A percentile compares a stretch with the other conserved stretches of the same genome.
phyloP scores from a whole-genome alignment of 2,888 invertebrate species.

The Furcula furcula region DNA sequence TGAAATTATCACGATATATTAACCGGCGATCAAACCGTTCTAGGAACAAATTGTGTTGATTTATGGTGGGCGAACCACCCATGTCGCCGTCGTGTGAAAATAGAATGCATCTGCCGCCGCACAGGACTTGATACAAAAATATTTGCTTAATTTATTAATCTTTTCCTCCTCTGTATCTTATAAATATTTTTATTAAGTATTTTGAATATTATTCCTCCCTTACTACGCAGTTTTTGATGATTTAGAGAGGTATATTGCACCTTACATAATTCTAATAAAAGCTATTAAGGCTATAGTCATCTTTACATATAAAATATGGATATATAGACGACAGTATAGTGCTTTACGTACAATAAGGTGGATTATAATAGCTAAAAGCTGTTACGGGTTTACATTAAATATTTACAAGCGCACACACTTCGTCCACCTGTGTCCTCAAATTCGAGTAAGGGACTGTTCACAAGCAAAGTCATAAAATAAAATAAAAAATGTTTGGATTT shows the following conservation, averaged over 20 bases:
- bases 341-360: conserved; percentile 22
- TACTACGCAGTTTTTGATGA: background rate
- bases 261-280: too few relatives aligned
- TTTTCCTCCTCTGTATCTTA: background rate
- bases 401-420: conserved; percentile 56
- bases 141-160: conserved; percentile 12
- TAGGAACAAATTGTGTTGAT: conserved; percentile 72
- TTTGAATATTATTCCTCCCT: background rate
- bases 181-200: background rate
- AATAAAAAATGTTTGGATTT: conserved; percentile 35
- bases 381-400: conserved; percentile 66
- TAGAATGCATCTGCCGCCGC: conserved; percentile 47
- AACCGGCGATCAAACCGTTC: conserved; percentile 45
- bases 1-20: conserved; percentile 52
- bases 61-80: conserved; percentile 64
- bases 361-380: conserved; percentile 50
- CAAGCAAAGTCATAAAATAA: conserved; percentile 34
- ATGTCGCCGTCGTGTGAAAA: conserved; percentile 53
- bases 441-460: conserved; percentile 38
- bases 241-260: background rate
- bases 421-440: conserved; percentile 64
- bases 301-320: conserved; percentile 19
- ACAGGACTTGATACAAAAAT: conserved; percentile 23
- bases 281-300: conserved; percentile 4
- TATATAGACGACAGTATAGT: conserved; percentile 16